Evolutionary conservation across 2,113 vertebrate species (phyloP).

Genomic region (Lipophrys pholis): DNA sequence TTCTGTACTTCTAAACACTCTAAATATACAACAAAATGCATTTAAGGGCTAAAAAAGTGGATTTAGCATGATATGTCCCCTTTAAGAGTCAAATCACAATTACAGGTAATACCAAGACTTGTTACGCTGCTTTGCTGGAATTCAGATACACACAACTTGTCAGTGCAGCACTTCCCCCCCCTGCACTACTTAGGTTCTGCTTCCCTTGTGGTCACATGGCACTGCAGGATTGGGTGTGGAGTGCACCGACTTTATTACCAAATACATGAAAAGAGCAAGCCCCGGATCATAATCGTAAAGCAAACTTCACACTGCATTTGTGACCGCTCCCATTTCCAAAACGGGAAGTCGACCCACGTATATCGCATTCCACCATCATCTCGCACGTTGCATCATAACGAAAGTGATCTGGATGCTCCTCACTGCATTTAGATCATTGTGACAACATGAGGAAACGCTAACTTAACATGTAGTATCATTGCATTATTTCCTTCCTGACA

Average conservation of each 20-base stretch:
- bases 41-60: too few relatives aligned
- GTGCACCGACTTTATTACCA: constrained; percentile 53
- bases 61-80: too few relatives aligned
- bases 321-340: constrained; percentile 8
- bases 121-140: constrained; percentile 8
- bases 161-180: constrained; percentile 61
- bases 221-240: constrained; percentile 63
- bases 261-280: constrained; percentile 47
- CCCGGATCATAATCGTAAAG: constrained; percentile 35
- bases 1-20: too few relatives aligned
- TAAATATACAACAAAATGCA: too few relatives aligned
- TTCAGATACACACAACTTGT: constrained; percentile 23
- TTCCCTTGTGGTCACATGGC: constrained; percentile 72
- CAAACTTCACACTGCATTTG: constrained; percentile 7
- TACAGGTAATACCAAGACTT: not conserved
- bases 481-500: not conserved
- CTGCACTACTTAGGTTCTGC: constrained; percentile 46
- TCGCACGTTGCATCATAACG: constrained; percentile 1
- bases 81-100: not conserved
- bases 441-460: constrained; percentile 3
- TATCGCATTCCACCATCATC: constrained; percentile 11
- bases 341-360: not conserved
- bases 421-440: not conserved
- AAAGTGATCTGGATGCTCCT: not conserved
- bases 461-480: not conserved